Conservation (phyloP, 2,113 vertebrate genomes). For the Oxyruncus cristatus region DNA sequence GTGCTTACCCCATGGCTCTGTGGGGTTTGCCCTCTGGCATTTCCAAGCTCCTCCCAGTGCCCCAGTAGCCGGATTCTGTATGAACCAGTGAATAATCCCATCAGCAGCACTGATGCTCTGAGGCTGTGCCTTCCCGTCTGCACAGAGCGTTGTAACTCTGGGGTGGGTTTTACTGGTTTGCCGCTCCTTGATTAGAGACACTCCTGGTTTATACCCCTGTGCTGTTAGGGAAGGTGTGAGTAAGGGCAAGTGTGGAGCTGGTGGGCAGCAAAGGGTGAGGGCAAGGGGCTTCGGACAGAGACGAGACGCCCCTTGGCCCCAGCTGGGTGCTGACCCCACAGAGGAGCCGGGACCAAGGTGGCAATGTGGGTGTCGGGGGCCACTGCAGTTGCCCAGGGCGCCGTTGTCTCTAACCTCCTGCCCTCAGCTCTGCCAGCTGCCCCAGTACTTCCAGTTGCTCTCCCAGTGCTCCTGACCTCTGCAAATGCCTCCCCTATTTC, state of each 20-base stretch:
- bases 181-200: neutral
- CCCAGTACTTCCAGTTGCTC: neutral
- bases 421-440: fast-evolving
- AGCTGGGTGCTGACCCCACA: neutral
- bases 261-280: neutral
- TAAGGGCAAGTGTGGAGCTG: fast-evolving
- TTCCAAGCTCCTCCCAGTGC: neutral
- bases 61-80: neutral
- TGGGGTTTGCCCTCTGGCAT: fast-evolving
- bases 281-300: fast-evolving
- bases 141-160: fast-evolving
- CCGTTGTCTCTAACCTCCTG: neutral
- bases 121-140: neutral
- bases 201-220: neutral
- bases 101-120: neutral
- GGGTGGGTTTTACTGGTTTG: neutral
- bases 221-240: neutral
- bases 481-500: neutral
- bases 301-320: too few relatives aligned
- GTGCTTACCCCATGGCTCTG: fast-evolving
- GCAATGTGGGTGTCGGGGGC: neutral
- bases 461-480: neutral
- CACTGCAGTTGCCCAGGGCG: fast-evolving
- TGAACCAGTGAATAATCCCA: neutral
- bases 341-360: neutral